Conservation (phyloP, 2,888 invertebrate genomes). For the Corbicula japonica region DNA sequence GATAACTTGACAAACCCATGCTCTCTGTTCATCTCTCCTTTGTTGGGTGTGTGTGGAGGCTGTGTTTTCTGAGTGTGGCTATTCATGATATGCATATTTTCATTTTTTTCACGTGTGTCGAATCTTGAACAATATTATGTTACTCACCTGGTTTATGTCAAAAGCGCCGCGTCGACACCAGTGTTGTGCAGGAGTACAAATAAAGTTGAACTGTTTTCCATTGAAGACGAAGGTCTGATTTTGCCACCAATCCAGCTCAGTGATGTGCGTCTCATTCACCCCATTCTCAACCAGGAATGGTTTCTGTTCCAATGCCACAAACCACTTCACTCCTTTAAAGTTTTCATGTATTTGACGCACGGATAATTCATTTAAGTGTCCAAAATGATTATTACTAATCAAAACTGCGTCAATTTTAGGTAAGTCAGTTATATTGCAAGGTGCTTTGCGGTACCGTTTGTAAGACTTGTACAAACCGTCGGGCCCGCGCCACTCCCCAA, state of each 20-base stretch:
- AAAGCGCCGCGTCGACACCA: constrained; percentile 1
- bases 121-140: no score
- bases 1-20: no score
- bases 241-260: constrained; percentile 10
- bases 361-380: background rate
- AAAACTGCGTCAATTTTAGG: constrained; percentile 2
- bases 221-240: background rate
- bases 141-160: constrained; percentile 3
- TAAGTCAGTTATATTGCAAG: background rate
- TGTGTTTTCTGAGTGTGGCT: no score
- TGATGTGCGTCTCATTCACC: background rate
- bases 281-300: background rate
- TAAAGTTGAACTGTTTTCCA: background rate
- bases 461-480: background rate
- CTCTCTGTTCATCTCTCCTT: no score
- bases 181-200: constrained; percentile 7
- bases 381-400: constrained; percentile 7
- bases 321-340: background rate
- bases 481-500: background rate
- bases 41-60: no score
- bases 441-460: constrained; percentile 1
- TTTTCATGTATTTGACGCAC: background rate
- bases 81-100: no score
- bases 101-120: no score
- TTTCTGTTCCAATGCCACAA: background rate